Evolutionary conservation across 2,797 vertebrate genomes (phyloP), one percentile per base, ranked within the genome.

Genomic region (Kryptolebias ocellatus): DNA sequence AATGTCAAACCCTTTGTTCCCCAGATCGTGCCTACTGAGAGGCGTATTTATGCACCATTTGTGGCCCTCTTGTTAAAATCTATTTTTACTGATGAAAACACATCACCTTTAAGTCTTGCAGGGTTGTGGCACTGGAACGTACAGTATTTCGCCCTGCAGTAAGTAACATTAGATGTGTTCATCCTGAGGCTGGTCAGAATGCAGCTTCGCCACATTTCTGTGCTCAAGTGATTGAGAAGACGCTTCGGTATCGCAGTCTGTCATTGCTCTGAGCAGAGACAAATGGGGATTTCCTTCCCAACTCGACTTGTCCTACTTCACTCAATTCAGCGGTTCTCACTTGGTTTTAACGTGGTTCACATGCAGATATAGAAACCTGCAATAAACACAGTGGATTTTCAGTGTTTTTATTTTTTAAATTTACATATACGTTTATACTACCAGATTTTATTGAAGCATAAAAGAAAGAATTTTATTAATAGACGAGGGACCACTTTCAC

Each of bases 201-300:
- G 44, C 47, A 29, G 50, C 63, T 69, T 83, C 69, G 79, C 70
- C 78, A 39, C 56, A 70, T 49, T 28, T 50, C 18, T 59, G 50
- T 74, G 20, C 34, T 67, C 34, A 10, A 9, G 53, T 74, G 61
- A 69, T 64, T 20, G 57, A 77, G 46, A 64, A n/a, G n/a, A 63
- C 46, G 67, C 50, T 49, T 63, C 47, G 18, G n/a, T 60, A 34
- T 24, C 39, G 27, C 42, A 50, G 52, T 68, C 49, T 58, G 64
- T 64, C 60, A 61, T 72, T 46, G 29, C 51, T 68, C 49, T 44
- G 55, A 64, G 69, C 29, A 11, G 20, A 62, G 53, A 79, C 72
- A 68, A 74, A 79, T 44, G 31, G 51, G 28, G 47, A 64, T 72
- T 72, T 73, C 53, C 64, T 61, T 60, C 52, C 60, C 56, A 47